Base-by-base conservation (phyloP, 2,888 invertebrate genomes). In the Agonopterix alstromeriana region DNA sequence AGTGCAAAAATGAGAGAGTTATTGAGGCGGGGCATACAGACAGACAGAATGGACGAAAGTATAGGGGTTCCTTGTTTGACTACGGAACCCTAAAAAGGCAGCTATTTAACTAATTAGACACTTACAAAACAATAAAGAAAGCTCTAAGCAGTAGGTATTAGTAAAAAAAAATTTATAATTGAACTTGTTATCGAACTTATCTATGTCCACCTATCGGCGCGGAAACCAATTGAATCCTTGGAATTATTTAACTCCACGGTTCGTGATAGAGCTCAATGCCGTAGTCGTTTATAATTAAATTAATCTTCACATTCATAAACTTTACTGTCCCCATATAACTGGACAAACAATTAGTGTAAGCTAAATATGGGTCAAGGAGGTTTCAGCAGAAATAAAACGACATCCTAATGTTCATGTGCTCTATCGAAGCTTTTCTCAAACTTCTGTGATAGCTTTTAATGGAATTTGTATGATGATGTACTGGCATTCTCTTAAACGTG, bases 221-320 rank as follows among this genome's bases (percentile, higher is more conserved):
- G 60, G 62, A 63, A 63, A 67, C 68, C 67, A 73, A 73, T 67
- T 63, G 61, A 57, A 65, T 61, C 65, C 63, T 65, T 68, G 61
- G 54, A 64, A 59, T 54, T 60, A 65, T 57, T 59, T 56, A 56
- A 56, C 55, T 47, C 48, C 51, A 49, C 43, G 56, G 52, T 52
- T 49, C n/a, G 40, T 17, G 38, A 41, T 46, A 38, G 38, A 12
- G 42, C 48, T 47, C 48, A 51, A 51, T 51, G 51, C 42, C 46
- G 35, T 36, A 41, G 45, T 36, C 35, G 10, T 11, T 27, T 12
- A 35, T 45, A n/a, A 43, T 10, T 43, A 46, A 43, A 43, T 42
- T 48, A 46, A 36, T 48, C 10, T 36, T 44, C 27, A 46, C 48
- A 36, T 43, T 36, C 42, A 17, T 35, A 35, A 27, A 27, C n/a